Evolutionary conservation across 1,140 invertebrate genomes (phyloP), one percentile per base, ranked within the genome.

Genomic region (Papilio aristodemus): DNA sequence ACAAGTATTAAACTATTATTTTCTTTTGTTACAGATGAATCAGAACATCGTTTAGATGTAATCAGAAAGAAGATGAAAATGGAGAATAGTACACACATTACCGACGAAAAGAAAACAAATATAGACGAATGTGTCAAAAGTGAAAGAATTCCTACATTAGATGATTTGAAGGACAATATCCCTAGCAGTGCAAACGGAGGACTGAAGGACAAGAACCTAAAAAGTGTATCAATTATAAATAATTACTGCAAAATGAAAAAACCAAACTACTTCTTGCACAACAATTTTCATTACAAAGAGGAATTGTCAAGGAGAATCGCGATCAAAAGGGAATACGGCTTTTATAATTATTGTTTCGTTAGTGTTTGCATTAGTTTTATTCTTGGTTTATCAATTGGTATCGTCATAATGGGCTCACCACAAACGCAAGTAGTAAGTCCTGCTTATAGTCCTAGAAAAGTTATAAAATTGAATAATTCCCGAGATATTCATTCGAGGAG

Each of bases 341-440:
- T 82, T 57, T 88, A 86, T 72, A 89, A 84, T 62, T 82, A 85
- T 32, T 86, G 82, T 63, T 77, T 85, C 37, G 38, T 84, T 25
- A 86, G 84, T 63, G 81, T 86, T 1, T 81, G 77, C 10, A 57
- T 85, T 43, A 85, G 83, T 74, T 86, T 86, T 75, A 72, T 83
- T 22, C 60, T 86, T 36, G 84, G 84, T 25, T 74, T 86, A 67
- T 71, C 83, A 6, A 86, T 88, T 66, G 86, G 86, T 27, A 76
- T 85, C 13, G 71, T 81, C 1, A 73, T 88, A 59, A 80, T 88
- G 58, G 78, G 84, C 50, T 78, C 86, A 11, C 74, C 81, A 1
- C 79, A 82, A 69, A 73, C 71, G 11, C 76, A 71, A 67, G 60
- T 76, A 10, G 73, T 76, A 46, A 60, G 67, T 62, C 67, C 72